phyloP scores from a whole-genome alignment of 2,888 invertebrate genomes.

The Alitta virens region DNA sequence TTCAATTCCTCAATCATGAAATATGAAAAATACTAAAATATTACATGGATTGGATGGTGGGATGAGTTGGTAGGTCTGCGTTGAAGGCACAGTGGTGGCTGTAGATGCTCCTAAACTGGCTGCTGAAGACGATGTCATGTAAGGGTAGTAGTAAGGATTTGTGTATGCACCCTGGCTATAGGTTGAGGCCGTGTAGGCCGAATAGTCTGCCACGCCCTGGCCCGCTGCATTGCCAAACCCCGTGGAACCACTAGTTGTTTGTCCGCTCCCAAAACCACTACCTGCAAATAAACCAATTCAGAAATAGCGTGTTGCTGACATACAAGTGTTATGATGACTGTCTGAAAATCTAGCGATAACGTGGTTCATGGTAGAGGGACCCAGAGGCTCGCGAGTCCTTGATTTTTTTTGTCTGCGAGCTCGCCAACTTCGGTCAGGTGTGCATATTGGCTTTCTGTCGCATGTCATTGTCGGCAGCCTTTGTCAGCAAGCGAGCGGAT shows the following conservation, averaged over 20 bases:
- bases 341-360: no score
- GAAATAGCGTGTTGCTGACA: no score
- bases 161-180: constrained; percentile 31
- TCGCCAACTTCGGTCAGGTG: no score
- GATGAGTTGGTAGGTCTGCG: constrained; percentile 48
- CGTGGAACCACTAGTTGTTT: constrained; percentile 18
- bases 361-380: no score
- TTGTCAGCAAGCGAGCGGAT: no score
- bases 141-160: constrained; percentile 33
- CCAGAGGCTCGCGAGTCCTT: no score
- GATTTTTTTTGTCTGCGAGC: no score
- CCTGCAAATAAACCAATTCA: constrained; percentile 5
- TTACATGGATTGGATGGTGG: constrained; percentile 35
- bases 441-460: no score
- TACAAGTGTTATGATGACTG: no score
- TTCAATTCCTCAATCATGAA: background rate
- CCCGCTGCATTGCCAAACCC: constrained; percentile 5
- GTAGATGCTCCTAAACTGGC: constrained; percentile 18
- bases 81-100: constrained; percentile 40
- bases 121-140: constrained; percentile 21
- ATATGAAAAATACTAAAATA: background rate
- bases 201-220: constrained; percentile 25
- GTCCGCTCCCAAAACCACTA: constrained; percentile 20
- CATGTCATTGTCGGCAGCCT: no score
- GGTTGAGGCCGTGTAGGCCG: constrained; percentile 22